Conservation (phyloP, 2,797 vertebrate species). For the Bovichtus variegatus region DNA sequence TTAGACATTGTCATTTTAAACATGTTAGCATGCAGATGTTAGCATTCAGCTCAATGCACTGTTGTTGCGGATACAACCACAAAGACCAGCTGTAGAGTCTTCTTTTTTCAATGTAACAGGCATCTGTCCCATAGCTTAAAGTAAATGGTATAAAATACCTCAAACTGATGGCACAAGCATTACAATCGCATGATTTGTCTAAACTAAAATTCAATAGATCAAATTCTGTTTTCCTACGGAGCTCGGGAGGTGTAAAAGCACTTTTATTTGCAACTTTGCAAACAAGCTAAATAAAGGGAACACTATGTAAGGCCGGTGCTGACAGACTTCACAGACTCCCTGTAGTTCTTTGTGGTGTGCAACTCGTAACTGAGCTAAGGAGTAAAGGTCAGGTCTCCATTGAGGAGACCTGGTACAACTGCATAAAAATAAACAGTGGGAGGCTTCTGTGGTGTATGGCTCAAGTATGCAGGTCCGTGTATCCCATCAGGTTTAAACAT, state of each 20-base stretch:
- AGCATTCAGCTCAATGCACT: neutral
- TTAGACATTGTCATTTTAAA: neutral
- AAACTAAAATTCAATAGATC: constrained; percentile 15
- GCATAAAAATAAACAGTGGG: constrained; percentile 78
- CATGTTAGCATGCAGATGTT: neutral
- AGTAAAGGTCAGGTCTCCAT: constrained; percentile 75
- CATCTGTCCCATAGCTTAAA: neutral
- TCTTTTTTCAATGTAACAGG: neutral
- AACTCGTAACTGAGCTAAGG: constrained; percentile 57
- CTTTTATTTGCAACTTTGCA: constrained; percentile 37
- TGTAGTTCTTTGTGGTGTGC: constrained; percentile 54
- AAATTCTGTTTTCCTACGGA: constrained; percentile 22
- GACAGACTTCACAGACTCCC: constrained; percentile 59
- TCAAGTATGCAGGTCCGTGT: constrained; percentile 43
- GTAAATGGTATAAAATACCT: constrained; percentile 6
- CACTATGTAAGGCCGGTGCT: constrained; percentile 49
- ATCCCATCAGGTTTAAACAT: constrained; percentile 56
- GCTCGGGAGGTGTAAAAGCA: constrained; percentile 13
- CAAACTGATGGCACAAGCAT: neutral
- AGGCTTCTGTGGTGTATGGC: constrained; percentile 33
- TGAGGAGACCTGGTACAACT: constrained; percentile 58
- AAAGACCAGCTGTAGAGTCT: neutral
- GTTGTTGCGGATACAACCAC: neutral
- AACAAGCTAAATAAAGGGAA: constrained; percentile 40
- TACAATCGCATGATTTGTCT: constrained; percentile 10